Conservation (phyloP, 2,797 vertebrate genomes). For the Apogon talboti region DNA sequence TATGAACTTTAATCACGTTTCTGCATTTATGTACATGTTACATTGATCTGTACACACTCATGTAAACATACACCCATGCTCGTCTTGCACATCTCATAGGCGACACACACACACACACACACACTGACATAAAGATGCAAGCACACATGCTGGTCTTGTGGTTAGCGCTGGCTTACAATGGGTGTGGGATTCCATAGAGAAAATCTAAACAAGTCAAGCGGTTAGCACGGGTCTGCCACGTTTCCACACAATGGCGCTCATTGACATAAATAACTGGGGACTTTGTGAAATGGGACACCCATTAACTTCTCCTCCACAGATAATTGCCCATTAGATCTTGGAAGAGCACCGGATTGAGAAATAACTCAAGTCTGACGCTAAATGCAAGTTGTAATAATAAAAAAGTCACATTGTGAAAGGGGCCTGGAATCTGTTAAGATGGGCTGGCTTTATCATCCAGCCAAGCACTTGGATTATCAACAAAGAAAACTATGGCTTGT, state of each 20-base stretch:
- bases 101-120: constrained; percentile 34
- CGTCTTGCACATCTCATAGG: constrained; percentile 20
- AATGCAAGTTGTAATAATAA: constrained; percentile 74
- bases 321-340: constrained; percentile 80
- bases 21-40: constrained; percentile 46
- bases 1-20: constrained; percentile 55
- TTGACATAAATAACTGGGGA: constrained; percentile 79
- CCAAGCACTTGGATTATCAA: constrained; percentile 73
- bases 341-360: constrained; percentile 73
- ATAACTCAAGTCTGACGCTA: constrained; percentile 72
- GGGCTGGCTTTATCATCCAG: constrained; percentile 68
- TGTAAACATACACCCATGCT: constrained; percentile 17
- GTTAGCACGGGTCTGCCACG: constrained; percentile 76
- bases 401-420: constrained; percentile 74
- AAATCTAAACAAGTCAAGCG: constrained; percentile 77
- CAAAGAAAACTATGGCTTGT: constrained; percentile 72
- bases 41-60: constrained; percentile 19
- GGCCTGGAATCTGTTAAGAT: constrained; percentile 74
- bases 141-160: constrained; percentile 53
- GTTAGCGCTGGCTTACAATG: constrained; percentile 79
- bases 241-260: constrained; percentile 81
- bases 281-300: constrained; percentile 80
- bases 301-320: constrained; percentile 78
- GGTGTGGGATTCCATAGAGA: constrained; percentile 79
- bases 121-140: constrained; percentile 19